Conservation (phyloP, 2,113 vertebrate genomes). For the Riparia riparia region DNA sequence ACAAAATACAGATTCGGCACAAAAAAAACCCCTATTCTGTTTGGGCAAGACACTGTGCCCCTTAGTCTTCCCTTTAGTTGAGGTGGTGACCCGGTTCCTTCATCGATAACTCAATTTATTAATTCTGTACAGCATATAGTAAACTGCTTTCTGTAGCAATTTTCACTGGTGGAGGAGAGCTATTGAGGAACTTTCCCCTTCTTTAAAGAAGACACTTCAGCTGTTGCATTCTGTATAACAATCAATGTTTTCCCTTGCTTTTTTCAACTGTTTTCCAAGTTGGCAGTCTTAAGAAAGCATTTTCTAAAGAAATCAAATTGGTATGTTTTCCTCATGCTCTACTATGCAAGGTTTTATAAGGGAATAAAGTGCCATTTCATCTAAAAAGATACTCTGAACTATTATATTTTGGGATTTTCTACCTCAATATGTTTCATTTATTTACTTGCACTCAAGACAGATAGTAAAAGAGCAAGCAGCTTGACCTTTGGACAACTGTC, state of each 20-base stretch:
- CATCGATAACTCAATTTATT: constrained; percentile 25
- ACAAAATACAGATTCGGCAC: neutral
- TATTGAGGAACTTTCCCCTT: neutral
- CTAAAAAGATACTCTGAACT: neutral
- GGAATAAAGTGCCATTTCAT: neutral
- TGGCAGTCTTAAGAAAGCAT: neutral
- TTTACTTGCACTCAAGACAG: constrained; percentile 18
- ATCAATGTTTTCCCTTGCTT: constrained; percentile 26
- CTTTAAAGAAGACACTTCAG: constrained; percentile 24
- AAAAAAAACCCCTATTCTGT: neutral
- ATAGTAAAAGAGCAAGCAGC: constrained; percentile 11
- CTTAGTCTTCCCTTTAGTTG: neutral
- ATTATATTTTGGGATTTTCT: neutral
- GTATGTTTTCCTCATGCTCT: neutral
- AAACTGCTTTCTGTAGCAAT: constrained; percentile 25
- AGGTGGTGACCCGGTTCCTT: neutral
- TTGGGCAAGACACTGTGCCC: neutral
- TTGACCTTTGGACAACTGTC: constrained; percentile 24
- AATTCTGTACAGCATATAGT: neutral
- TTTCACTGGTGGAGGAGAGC: neutral
- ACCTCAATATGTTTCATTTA: constrained; percentile 16
- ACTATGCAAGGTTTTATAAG: neutral
- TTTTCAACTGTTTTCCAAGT: constrained; percentile 31
- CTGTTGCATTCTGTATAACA: constrained; percentile 6
- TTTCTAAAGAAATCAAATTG: constrained; percentile 29